Evolutionary conservation across 2,888 invertebrate genomes (phyloP).

Genomic region (Salticus scenicus): DNA sequence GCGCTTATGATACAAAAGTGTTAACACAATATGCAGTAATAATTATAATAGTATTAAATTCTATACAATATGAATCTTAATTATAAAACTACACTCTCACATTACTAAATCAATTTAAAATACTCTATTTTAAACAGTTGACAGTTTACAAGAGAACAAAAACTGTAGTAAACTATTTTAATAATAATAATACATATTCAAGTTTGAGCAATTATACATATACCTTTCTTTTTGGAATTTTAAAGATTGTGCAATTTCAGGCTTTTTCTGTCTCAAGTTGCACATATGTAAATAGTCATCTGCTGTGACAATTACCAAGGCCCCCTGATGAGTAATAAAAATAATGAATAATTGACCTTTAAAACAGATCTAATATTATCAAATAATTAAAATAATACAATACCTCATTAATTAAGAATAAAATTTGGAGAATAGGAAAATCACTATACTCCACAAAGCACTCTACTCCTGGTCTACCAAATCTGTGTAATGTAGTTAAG

Average conservation of each 20-base stretch:
- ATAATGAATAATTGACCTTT: not conserved
- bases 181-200: too few relatives aligned
- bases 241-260: conserved; percentile 95
- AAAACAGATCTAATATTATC: too few relatives aligned
- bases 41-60: too few relatives aligned
- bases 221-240: conserved; percentile 97
- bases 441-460: conserved; percentile 89
- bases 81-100: too few relatives aligned
- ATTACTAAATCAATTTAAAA: too few relatives aligned
- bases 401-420: conserved; percentile 95
- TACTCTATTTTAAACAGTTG: too few relatives aligned
- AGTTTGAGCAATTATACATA: too few relatives aligned
- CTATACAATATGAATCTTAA: too few relatives aligned
- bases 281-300: conserved; percentile 98
- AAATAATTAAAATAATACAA: conserved; percentile 50
- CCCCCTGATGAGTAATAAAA: conserved; percentile 80
- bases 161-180: too few relatives aligned
- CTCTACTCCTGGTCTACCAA: conserved; percentile 98
- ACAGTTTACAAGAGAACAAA: too few relatives aligned
- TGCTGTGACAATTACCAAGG: conserved; percentile 93
- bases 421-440: conserved; percentile 88
- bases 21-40: too few relatives aligned
- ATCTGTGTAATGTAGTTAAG: conserved; percentile 80
- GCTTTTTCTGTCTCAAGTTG: conserved; percentile 95
- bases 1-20: too few relatives aligned